Evolutionary conservation across 2,113 vertebrate genomes (phyloP).

Genomic region (Lynx canadensis): DNA sequence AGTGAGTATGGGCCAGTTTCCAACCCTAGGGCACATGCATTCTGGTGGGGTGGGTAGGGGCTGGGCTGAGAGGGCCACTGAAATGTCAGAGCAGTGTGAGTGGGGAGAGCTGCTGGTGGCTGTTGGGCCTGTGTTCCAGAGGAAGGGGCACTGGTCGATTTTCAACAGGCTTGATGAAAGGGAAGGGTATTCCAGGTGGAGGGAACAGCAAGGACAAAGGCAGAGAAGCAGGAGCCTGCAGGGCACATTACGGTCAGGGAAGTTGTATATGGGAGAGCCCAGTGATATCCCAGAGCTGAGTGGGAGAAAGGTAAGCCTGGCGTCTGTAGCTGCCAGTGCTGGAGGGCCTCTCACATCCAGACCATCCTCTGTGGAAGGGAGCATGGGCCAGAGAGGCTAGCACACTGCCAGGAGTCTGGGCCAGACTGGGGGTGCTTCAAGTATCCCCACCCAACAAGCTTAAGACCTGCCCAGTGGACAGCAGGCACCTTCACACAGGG

Average conservation of each 20-base stretch:
- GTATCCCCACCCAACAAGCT: not conserved
- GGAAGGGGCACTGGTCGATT: no score
- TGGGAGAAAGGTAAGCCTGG: not conserved
- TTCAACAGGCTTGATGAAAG: not conserved
- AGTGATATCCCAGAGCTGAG: not conserved
- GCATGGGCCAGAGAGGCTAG: not conserved
- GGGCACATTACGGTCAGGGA: not conserved
- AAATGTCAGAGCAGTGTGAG: not conserved
- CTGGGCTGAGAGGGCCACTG: not conserved
- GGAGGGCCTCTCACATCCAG: not conserved
- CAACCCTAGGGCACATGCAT: not conserved
- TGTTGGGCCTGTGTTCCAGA: not conserved
- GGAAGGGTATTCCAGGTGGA: not conserved
- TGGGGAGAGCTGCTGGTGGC: not conserved
- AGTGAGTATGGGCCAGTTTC: not conserved
- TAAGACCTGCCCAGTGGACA: no score
- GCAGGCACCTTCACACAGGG: not conserved
- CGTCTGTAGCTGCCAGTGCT: not conserved
- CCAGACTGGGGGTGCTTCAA: not conserved
- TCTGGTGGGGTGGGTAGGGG: not conserved
- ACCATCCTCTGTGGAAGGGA: not conserved
- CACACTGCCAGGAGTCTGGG: not conserved
- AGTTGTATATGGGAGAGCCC: not conserved
- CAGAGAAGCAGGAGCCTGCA: not conserved
- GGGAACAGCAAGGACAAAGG: not conserved